A percentile compares a stretch with the other conserved stretches of the same genome.
Evolutionary conservation across 2,888 invertebrate species (phyloP).

Genomic region (Thera britannica): DNA sequence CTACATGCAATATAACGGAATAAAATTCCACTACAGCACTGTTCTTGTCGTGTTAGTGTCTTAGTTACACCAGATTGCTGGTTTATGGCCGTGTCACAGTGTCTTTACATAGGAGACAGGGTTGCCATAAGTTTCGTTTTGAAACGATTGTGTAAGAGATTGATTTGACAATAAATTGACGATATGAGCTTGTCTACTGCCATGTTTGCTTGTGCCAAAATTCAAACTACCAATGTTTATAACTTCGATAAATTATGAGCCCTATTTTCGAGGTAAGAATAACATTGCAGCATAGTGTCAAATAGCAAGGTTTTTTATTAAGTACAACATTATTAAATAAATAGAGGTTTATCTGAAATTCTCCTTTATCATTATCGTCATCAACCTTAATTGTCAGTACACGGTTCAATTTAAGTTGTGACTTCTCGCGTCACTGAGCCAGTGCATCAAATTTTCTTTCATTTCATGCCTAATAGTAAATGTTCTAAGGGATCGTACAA

Average conservation of each 20-base stretch:
- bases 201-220: conserved; percentile 8
- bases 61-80: conserved; percentile 62
- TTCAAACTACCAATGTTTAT: not conserved
- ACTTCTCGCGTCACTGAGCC: too few species aligned
- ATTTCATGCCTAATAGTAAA: too few species aligned
- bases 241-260: not conserved
- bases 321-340: too few species aligned
- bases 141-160: conserved; percentile 30
- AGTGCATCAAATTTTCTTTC: too few species aligned
- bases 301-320: too few species aligned
- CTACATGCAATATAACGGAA: conserved; percentile 67
- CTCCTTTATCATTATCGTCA: too few species aligned
- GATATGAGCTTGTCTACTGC: conserved; percentile 10
- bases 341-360: too few species aligned
- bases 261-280: too few species aligned
- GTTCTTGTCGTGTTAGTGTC: conserved; percentile 71
- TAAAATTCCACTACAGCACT: conserved; percentile 64
- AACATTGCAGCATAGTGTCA: too few species aligned
- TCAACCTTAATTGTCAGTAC: too few species aligned
- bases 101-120: conserved; percentile 40
- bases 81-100: conserved; percentile 64
- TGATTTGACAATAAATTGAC: conserved; percentile 26
- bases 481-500: too few species aligned
- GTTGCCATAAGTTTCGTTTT: conserved; percentile 33
- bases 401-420: too few species aligned